Percentiles rank a stretch among this genome's conserved stretches.
These are phyloP conservation scores for Zygothrica quintamaculata DNA, from an alignment of 2,888 invertebrate genomes.

Conservation along the genomic window DNA sequence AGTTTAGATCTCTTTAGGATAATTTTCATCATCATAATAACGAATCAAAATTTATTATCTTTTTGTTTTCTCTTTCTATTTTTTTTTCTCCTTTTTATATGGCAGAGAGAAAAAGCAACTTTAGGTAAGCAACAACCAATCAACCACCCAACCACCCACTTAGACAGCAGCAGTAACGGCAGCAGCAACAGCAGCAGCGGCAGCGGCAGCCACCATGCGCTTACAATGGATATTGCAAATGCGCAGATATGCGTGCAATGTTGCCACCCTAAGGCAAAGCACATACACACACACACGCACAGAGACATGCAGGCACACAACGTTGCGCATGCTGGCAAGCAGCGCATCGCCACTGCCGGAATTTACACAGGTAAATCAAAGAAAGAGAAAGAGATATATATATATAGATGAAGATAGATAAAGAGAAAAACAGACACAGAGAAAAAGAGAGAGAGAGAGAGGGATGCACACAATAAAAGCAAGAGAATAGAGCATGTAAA, in stretches of 20 bases:
- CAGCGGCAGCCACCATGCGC: conserved; percentile 49
- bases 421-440: conserved; percentile 6
- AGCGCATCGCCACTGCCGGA: conserved; percentile 65
- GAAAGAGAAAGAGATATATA: conserved; percentile 1
- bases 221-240: conserved; percentile 62
- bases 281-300: conserved; percentile 21
- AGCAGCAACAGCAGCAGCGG: no score
- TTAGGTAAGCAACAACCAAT: background rate
- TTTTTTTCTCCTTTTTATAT: no score
- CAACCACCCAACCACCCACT: background rate
- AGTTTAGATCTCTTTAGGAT: no score
- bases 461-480: no score
- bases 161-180: no score
- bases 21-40: no score
- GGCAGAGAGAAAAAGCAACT: background rate
- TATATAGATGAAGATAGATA: background rate
- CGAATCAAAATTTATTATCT: no score
- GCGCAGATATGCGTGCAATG: conserved; percentile 59
- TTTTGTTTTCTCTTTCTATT: no score
- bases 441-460: conserved; percentile 11
- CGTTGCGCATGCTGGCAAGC: conserved; percentile 64
- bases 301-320: conserved; percentile 44
- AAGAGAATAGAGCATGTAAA: no score
- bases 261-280: conserved; percentile 47
- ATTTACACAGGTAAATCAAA: conserved; percentile 66